Evolutionary conservation across 2,797 vertebrate species (phyloP).

Genomic region (Enteromius thamalakanensis): DNA sequence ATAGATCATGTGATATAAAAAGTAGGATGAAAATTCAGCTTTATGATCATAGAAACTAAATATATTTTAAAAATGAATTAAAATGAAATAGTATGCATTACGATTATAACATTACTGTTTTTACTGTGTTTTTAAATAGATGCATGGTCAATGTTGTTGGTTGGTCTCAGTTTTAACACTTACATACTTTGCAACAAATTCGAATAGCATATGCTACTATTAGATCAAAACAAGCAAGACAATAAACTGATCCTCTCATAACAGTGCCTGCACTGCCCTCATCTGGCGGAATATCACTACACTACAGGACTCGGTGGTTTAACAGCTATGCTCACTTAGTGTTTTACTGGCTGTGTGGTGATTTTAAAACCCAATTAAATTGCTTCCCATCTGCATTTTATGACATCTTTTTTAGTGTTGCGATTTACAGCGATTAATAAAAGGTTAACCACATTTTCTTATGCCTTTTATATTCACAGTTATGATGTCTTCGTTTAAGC

Average conservation of each 20-base stretch:
- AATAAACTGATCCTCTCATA: constrained; percentile 13
- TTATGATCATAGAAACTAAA: background rate
- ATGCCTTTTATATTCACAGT: background rate
- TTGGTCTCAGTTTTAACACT: background rate
- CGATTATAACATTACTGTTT: background rate
- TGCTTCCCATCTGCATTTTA: constrained; percentile 25
- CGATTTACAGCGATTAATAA: constrained; percentile 15
- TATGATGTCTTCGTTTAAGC: background rate
- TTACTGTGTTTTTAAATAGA: background rate
- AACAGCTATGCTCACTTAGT: background rate
- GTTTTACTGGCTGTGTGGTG: constrained; percentile 22
- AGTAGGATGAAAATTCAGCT: background rate
- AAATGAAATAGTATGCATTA: background rate
- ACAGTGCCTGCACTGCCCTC: constrained; percentile 50
- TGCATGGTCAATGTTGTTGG: background rate
- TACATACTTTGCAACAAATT: background rate
- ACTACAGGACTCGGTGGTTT: background rate
- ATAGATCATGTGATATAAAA: background rate
- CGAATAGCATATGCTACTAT: background rate
- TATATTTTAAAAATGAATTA: background rate
- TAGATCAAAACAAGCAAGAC: background rate
- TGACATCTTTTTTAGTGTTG: background rate
- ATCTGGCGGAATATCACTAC: constrained; percentile 5
- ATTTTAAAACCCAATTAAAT: constrained; percentile 28
- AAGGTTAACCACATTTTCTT: constrained; percentile 2